A percentile compares a stretch with the other conserved stretches of the same genome.
Conservation (phyloP, 2,888 invertebrate species). For the Philaethria dido region DNA sequence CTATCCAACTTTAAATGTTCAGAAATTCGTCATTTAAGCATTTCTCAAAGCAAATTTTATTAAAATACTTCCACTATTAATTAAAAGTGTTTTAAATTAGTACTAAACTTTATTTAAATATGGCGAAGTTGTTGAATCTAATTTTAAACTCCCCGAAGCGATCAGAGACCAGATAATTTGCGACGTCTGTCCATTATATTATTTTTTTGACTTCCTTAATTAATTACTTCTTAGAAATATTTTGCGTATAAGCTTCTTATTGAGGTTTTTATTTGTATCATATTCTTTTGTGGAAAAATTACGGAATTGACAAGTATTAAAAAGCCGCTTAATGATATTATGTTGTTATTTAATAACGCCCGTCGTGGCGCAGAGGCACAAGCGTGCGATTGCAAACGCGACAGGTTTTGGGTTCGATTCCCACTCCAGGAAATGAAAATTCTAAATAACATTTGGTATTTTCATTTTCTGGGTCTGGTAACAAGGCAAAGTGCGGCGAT, state of each 20-base stretch:
- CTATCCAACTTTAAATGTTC: neutral
- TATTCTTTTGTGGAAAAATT: neutral
- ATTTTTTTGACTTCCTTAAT: constrained; percentile 31
- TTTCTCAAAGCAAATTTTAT: constrained; percentile 9
- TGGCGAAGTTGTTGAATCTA: constrained; percentile 43
- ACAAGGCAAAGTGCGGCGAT: too few species aligned
- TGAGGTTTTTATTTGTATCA: neutral
- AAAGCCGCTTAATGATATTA: too few species aligned
- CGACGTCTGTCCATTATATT: constrained; percentile 49
- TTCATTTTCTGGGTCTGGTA: too few species aligned
- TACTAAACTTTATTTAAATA: constrained; percentile 37
- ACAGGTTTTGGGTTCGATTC: too few species aligned
- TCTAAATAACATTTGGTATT: too few species aligned
- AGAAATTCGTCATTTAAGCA: neutral
- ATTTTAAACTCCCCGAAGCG: constrained; percentile 47
- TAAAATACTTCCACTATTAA: constrained; percentile 20
- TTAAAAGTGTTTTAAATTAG: constrained; percentile 30
- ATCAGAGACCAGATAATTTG: constrained; percentile 46
- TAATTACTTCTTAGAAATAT: neutral
- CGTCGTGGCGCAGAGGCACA: too few species aligned
- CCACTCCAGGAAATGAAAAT: too few species aligned
- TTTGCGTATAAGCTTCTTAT: neutral
- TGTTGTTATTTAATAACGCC: too few species aligned
- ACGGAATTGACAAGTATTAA: too few species aligned
- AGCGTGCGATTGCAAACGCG: too few species aligned